Base-by-base conservation (phyloP, 2,113 vertebrate species). In the Oenanthe oenanthe region DNA sequence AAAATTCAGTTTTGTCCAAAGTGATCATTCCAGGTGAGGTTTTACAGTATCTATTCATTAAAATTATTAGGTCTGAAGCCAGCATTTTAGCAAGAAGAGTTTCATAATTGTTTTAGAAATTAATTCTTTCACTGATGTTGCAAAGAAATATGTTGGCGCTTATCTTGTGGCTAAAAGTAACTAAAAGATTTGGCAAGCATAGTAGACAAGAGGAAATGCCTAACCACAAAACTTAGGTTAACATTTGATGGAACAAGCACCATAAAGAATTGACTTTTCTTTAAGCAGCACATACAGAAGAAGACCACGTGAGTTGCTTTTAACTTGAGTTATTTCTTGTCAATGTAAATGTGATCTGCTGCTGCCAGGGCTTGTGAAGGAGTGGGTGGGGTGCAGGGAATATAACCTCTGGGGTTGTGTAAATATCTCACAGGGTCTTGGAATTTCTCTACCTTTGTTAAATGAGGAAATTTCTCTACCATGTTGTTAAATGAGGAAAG, bases 281-380 rank as follows among this genome's bases (percentile, higher is more conserved):
- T 48, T 95, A 92, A 95, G 71, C 89, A 96, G 82, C 78, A 63
- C 28, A 36, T 29, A 63, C 62, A 90, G 93, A 94, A 92, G 91
- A 96, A 93, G 89, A 95, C n/a, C 89, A 94, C 75, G 94, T 97
- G 85, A 96, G 95, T 96, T 85, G 45, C 60, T 93, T 92, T 88
- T 68, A 81, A 89, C 50, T 91, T 92, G 45, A 75, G n/a, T 73
- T 95, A 58, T 65, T 95, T 81, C 22, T 65, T 86, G 7, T 73
- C 47, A 10, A 5, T 66, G 28, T 56, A 73, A 85, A 53, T 63
- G 26, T 60, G 38, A 83, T 66, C n/a, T 68, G 9, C 43, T 82
- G 15, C 28, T 73, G 14, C 56, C 54, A 75, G 19, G 17, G 20
- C 12, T 85, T 48, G 14, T 61, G 58, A 88, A 34, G 50, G 48